Conservation (phyloP, 2,888 invertebrate genomes). For the Drosophila subquinaria region DNA sequence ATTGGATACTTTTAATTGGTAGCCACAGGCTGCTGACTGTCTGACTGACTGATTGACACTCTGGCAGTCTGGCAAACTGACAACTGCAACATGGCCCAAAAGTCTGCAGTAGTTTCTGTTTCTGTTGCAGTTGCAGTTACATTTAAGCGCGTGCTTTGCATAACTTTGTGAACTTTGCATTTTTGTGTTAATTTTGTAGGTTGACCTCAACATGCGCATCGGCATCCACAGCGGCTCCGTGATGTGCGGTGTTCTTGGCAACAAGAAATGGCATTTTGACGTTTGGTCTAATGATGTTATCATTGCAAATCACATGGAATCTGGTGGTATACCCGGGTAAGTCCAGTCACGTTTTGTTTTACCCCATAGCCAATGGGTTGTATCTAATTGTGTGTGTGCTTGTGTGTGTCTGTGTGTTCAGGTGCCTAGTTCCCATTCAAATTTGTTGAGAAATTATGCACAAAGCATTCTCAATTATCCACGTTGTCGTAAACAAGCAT, state of each 20-base stretch:
- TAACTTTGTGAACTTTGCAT: constrained; percentile 40
- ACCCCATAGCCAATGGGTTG: background rate
- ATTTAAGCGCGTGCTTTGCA: constrained; percentile 45
- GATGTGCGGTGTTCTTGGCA: constrained; percentile 97
- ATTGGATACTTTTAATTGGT: constrained; percentile 47
- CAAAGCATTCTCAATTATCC: constrained; percentile 38
- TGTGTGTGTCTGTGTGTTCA: constrained; percentile 12
- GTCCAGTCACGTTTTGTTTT: constrained; percentile 62
- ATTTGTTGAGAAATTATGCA: constrained; percentile 39
- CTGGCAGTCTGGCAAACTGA: constrained; percentile 18
- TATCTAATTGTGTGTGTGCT: constrained; percentile 5
- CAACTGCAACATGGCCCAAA: constrained; percentile 27
- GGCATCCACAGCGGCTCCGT: constrained; percentile 98
- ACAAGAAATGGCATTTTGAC: constrained; percentile 97
- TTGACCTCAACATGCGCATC: constrained; percentile 98
- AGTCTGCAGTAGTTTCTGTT: constrained; percentile 27
- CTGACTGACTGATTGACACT: constrained; percentile 13
- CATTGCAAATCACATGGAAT: constrained; percentile 98
- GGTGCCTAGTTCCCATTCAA: constrained; percentile 18
- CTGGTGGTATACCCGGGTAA: constrained; percentile 98
- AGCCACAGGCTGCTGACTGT: constrained; percentile 16
- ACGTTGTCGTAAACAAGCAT: constrained; percentile 13
- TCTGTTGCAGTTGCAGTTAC: constrained; percentile 14
- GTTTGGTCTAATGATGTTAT: constrained; percentile 98
- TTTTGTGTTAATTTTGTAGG: constrained; percentile 86